These are phyloP conservation scores for Megathymus violae DNA, from an alignment of 1,140 invertebrate species.

Conservation along the genomic window DNA sequence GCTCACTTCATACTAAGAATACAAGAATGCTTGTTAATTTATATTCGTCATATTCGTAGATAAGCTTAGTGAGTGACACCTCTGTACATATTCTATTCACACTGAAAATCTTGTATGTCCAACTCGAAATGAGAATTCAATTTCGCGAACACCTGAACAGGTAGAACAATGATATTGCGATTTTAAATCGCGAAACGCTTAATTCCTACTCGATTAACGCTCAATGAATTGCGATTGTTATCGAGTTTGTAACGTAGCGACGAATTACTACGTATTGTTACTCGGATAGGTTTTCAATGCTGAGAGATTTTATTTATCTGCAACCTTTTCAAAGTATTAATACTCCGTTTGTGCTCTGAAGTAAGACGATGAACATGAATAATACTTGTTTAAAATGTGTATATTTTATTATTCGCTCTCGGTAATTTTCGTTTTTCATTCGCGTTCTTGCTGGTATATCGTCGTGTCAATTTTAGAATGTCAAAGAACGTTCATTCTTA, in stretches of 20 bases:
- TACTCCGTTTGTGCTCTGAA: too few relatives aligned
- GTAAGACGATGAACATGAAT: too few relatives aligned
- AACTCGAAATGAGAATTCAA: slow-evolving; percentile 30
- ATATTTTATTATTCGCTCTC: too few relatives aligned
- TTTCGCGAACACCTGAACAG: slow-evolving; percentile 25
- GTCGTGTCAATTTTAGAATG: too few relatives aligned
- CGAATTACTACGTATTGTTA: slow-evolving; percentile 4
- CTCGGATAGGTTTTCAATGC: neutral
- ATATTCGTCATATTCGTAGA: too few relatives aligned
- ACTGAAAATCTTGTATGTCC: slow-evolving; percentile 8
- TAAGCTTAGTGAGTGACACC: neutral
- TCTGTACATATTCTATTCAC: slow-evolving; percentile 10
- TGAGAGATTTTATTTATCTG: neutral
- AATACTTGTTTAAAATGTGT: too few relatives aligned
- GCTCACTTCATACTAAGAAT: too few relatives aligned
- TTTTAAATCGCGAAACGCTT: slow-evolving; percentile 20
- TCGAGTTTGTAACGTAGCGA: slow-evolving; percentile 4
- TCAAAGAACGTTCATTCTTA: too few relatives aligned
- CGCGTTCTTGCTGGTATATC: too few relatives aligned
- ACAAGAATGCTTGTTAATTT: too few relatives aligned
- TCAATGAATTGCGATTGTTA: slow-evolving; percentile 23
- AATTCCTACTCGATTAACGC: slow-evolving; percentile 19
- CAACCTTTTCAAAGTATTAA: too few relatives aligned
- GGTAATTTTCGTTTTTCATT: too few relatives aligned
- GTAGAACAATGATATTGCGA: slow-evolving; percentile 25